Evolutionary conservation across 2,113 vertebrate species (phyloP), one percentile per base, ranked within the genome.

Genomic region (Thomomys bottae): DNA sequence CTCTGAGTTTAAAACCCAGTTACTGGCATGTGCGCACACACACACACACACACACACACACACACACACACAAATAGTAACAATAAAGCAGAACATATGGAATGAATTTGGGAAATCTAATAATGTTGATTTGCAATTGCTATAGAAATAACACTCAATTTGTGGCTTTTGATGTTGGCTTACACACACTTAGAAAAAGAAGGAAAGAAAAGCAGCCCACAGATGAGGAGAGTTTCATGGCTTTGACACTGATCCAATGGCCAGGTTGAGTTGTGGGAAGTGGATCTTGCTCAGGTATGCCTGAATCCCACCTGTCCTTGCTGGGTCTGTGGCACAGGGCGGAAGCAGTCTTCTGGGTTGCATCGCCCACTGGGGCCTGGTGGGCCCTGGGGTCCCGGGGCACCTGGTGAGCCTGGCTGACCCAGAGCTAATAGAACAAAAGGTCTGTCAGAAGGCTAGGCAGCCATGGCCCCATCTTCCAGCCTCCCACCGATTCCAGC

Each of bases 331-430:
- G 98, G 94, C 8, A 95, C 21, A 20, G 97, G 97, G 88, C 97
- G 97, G 86, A 98, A 96, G 91, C 99, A 99, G 91, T 99, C 98
- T 28, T 98, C 96, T 0, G 98, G 98, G 95, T 98, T 98, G 92
- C 99, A 99, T 32, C 97, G 98, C 96, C 99, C 99, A 1, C 94
- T 94, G 54, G 97, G 95, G 94, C 99, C 99, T 0, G 98, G 98
- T 20, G 98, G 98, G 4, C 99, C 99, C 23, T 98, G 97, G 0
- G 98, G 95, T 77, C 99, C 98, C 18, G 97, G 96, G 0, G 93
- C 61, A 72, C 98, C 98, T 0, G 97, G 97, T 7, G 97, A 95
- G 32, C 99, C 97, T 38, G 98, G 97, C 90, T 94, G 94, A 89
- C 97, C 96, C n/a, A 96, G 49, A 92, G 98, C 99, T 96, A 97